A percentile compares a stretch with the other conserved stretches of the same genome.
These are phyloP conservation scores for Arctia plantaginis DNA, from an alignment of 2,888 invertebrate genomes.

Conservation along the genomic window DNA sequence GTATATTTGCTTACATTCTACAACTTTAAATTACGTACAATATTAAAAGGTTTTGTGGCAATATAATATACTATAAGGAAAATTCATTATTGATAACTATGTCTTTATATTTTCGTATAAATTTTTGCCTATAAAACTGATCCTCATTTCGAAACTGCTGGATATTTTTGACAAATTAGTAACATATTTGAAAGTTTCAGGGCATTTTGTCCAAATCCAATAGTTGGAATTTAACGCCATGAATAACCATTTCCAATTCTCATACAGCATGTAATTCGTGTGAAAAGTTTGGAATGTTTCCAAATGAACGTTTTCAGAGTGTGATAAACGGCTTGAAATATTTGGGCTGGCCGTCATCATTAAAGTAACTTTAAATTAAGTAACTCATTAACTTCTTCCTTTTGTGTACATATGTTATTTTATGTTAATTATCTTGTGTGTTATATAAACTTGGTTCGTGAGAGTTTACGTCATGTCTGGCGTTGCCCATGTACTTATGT, in stretches of 20 bases:
- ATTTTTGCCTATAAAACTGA: neutral
- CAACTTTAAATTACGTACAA: no score
- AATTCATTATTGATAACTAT: neutral
- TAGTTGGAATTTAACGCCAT: slow-evolving; percentile 10
- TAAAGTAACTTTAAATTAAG: slow-evolving; percentile 12
- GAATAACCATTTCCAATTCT: slow-evolving; percentile 16
- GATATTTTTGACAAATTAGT: neutral
- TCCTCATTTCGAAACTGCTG: neutral
- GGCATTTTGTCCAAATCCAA: slow-evolving; percentile 6
- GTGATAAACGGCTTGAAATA: slow-evolving; percentile 14
- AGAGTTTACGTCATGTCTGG: neutral
- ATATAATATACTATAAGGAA: neutral
- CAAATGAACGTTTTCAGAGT: slow-evolving; percentile 14
- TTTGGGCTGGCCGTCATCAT: slow-evolving; percentile 8
- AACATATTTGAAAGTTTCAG: slow-evolving; percentile 4
- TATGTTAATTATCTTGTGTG: neutral
- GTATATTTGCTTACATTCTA: no score
- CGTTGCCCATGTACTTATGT: neutral
- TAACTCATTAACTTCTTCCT: slow-evolving; percentile 9
- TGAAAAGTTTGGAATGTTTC: slow-evolving; percentile 22
- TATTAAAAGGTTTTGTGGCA: no score
- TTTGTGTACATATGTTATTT: neutral
- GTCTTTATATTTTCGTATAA: neutral
- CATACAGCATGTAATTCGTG: slow-evolving; percentile 16
- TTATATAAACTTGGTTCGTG: neutral